These are phyloP conservation scores for Dasypolia templi DNA, from an alignment of 2,888 invertebrate genomes.

Conservation along the genomic window DNA sequence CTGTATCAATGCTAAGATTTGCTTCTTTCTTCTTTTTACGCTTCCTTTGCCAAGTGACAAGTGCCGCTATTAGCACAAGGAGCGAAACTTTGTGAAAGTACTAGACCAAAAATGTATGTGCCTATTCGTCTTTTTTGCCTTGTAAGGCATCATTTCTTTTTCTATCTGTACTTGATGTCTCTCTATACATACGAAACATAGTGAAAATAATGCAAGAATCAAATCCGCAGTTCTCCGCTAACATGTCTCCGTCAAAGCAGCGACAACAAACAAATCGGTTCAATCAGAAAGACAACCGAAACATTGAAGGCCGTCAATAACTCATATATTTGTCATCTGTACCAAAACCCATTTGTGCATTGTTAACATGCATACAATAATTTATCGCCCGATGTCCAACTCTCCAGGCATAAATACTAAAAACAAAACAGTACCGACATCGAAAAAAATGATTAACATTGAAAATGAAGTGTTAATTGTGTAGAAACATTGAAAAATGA, in stretches of 20 bases:
- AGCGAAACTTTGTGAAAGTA: background rate
- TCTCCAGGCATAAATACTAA: constrained; percentile 77
- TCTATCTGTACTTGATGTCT: too few species aligned
- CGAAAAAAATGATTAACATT: constrained; percentile 86
- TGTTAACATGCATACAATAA: constrained; percentile 76
- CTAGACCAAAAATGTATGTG: background rate
- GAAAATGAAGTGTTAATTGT: constrained; percentile 90
- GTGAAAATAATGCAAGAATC: constrained; percentile 4
- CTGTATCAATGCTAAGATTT: too few species aligned
- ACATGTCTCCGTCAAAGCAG: background rate
- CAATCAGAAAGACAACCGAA: constrained; percentile 44
- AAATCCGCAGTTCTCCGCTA: background rate
- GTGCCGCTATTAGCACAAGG: background rate
- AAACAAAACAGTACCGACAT: constrained; percentile 78
- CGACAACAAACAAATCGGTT: constrained; percentile 29
- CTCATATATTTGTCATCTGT: constrained; percentile 60
- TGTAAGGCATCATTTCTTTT: too few species aligned
- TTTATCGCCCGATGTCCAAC: constrained; percentile 73
- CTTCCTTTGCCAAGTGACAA: background rate
- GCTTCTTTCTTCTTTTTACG: background rate
- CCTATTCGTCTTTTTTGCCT: background rate
- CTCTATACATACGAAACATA: background rate
- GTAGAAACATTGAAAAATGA: constrained; percentile 90
- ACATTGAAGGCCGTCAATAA: constrained; percentile 51
- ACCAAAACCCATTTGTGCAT: constrained; percentile 74